These are phyloP conservation scores for Pan paniscus DNA, from an alignment of 2,113 vertebrate genomes.

Conservation along the genomic window DNA sequence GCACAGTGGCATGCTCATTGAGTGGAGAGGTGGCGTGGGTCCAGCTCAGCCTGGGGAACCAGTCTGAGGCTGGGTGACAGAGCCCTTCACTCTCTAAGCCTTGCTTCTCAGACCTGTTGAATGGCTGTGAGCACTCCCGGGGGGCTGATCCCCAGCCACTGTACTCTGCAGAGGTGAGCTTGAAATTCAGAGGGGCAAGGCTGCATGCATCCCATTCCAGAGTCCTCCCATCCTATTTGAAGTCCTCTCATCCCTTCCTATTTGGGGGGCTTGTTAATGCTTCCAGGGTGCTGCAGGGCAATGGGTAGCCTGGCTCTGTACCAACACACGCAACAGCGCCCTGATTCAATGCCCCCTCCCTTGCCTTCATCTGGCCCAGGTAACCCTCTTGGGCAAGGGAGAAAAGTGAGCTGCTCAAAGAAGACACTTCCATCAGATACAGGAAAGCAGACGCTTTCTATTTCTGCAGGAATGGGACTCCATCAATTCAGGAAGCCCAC, in stretches of 20 bases:
- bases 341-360: too few species aligned
- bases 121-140: neutral
- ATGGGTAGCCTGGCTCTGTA: neutral
- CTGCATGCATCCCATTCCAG: accelerated
- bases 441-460: neutral
- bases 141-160: neutral
- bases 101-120: neutral
- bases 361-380: neutral
- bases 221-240: neutral
- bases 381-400: neutral
- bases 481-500: neutral
- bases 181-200: neutral
- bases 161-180: neutral
- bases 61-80: neutral
- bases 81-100: too few species aligned
- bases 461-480: too few species aligned
- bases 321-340: accelerated
- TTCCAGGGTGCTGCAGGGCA: neutral
- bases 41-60: neutral
- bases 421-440: accelerated
- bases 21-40: accelerated
- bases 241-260: too few species aligned
- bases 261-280: neutral
- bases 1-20: neutral
- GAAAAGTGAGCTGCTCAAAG: neutral